Conservation (phyloP, 2,888 invertebrate species). For the Leptothorax acervorum region DNA sequence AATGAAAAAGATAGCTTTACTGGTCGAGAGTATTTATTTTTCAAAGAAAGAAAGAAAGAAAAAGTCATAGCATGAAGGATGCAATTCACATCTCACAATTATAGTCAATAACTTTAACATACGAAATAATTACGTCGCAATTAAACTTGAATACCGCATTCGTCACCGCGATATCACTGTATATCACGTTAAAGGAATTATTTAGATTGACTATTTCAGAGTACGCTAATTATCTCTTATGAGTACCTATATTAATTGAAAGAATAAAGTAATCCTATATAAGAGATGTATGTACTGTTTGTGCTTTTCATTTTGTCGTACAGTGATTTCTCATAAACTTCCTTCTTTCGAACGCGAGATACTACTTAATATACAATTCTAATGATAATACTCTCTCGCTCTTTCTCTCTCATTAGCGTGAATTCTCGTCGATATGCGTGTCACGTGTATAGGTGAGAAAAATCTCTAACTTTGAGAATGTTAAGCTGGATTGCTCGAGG, state of each 20-base stretch:
- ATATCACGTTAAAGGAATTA: constrained; percentile 70
- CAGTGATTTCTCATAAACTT: constrained; percentile 36
- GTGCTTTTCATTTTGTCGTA: constrained; percentile 61
- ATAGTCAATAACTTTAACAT: constrained; percentile 76
- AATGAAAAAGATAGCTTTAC: constrained; percentile 44
- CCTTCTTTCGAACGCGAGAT: constrained; percentile 27
- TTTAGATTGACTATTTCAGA: constrained; percentile 73
- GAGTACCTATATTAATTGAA: constrained; percentile 73
- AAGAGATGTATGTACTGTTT: constrained; percentile 76
- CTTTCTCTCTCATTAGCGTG: constrained; percentile 55
- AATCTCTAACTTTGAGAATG: constrained; percentile 44
- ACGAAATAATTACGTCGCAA: constrained; percentile 60
- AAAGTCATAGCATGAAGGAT: constrained; percentile 27
- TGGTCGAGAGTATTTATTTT: constrained; percentile 60
- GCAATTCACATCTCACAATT: constrained; percentile 71
- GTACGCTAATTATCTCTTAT: constrained; percentile 73
- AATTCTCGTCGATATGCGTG: constrained; percentile 30
- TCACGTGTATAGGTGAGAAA: constrained; percentile 51
- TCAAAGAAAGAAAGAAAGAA: constrained; percentile 52
- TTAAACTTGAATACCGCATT: constrained; percentile 56
- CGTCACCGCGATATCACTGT: constrained; percentile 67
- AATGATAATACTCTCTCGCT: constrained; percentile 39
- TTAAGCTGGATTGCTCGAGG: constrained; percentile 79
- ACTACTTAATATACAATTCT: constrained; percentile 26
- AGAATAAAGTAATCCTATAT: constrained; percentile 75